Base-by-base conservation (phyloP, 2,113 vertebrate species). In the Petrocephalus microphthalmus region DNA sequence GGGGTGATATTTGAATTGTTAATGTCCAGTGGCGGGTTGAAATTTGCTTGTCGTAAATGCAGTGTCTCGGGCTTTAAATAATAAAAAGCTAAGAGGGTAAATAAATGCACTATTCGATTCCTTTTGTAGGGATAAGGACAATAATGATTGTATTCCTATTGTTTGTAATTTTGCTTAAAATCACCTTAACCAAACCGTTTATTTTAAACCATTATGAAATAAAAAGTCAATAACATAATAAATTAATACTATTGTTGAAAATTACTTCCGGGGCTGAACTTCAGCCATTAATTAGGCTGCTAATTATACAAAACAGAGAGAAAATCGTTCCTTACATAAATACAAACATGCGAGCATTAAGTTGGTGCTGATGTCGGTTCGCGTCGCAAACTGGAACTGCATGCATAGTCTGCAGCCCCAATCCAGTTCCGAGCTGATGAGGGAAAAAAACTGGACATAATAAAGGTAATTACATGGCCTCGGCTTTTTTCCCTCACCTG, bases 391-490 rank as follows among this genome's bases (percentile, higher is more conserved):
- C 37, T 47, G 81, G 81, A 11, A 22, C 17, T n/a, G 20, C n/a
- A 7, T 13, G 45, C 19, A 81, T 45, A 47, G 22, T 83, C 20
- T 22, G 10, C 45, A 47, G 10, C 51, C 10, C 57, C 85, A 87
- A 78, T 89, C 87, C 84, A 37, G 25, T 89, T 89, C 71, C 64
- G 78, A 78, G 86, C 37, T 88, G 89, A 89, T 87, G 17, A 52
- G 90, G 88, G 29, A 89, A 93, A 93, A 93, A 49, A 91, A 89
- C 92, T 90, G 86, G 89, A 90, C 91, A 91, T 90, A 93, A 93
- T 90, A 92, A 92, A 91, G 91, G 92, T 92, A 91, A 90, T 89
- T 91, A 91, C 90, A 93, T 91, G 89, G 89, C 88, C 90, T 92
- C 89, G 92, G 90, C 94, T 93, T 90, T 90, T 94, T 89, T 92